Evolutionary conservation across 2,113 vertebrate genomes (phyloP).

Genomic region (Ailuropoda melanoleuca): DNA sequence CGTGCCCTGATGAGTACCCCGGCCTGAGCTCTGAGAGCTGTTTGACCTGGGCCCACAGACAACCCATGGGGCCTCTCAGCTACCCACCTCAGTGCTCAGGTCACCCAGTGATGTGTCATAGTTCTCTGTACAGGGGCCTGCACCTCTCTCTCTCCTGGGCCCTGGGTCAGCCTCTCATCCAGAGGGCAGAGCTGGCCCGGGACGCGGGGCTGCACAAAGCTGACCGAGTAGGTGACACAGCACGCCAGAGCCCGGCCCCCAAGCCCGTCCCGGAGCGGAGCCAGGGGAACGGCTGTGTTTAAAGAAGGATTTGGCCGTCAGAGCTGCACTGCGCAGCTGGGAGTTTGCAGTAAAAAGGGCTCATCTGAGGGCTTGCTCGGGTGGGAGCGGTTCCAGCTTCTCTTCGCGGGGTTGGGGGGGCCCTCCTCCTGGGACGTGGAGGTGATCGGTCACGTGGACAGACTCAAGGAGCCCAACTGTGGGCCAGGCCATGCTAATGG

Average conservation of each 20-base stretch:
- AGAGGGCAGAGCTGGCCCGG: background rate
- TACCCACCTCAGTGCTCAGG: background rate
- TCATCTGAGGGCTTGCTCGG: background rate
- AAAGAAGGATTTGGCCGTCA: background rate
- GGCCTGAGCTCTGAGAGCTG: accelerated
- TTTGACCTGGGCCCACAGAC: background rate
- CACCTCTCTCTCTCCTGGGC: accelerated
- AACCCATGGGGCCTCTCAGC: background rate
- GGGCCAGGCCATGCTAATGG: background rate
- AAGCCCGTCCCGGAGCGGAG: background rate
- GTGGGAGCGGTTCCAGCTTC: background rate
- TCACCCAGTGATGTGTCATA: background rate
- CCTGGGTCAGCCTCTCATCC: background rate
- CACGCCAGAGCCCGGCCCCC: background rate
- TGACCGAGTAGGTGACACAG: background rate
- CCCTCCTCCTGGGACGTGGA: background rate
- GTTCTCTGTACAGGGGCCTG: background rate
- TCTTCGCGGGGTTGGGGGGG: background rate
- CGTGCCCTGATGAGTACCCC: too few species aligned
- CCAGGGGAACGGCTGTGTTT: background rate
- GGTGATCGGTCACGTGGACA: background rate
- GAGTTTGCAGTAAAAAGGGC: background rate
- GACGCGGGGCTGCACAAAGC: background rate
- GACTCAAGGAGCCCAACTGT: background rate
- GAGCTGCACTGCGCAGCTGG: background rate